Evolutionary conservation across 2,113 vertebrate species (phyloP), one percentile per base, ranked within the genome.

Genomic region (Cyprinus carpio): DNA sequence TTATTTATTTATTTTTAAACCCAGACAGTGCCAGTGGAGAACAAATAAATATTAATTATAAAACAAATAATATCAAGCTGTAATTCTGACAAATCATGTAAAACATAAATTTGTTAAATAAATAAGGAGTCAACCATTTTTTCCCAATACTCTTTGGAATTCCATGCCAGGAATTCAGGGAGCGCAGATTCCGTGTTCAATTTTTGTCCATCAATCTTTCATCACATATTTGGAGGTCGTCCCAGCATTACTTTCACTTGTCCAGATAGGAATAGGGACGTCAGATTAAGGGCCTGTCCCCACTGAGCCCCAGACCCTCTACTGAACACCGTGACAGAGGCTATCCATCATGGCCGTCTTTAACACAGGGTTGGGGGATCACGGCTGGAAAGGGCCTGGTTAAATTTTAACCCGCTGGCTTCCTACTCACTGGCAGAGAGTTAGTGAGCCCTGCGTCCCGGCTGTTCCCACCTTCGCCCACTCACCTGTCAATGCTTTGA

Each of bases 341-440:
- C 92, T 88, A 95, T 95, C 93, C 94, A 95, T 95, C 95, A 95
- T 85, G 87, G 87, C 91, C 93, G 91, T 94, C 93, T 91, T 87
- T 91, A 93, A 93, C 95, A 95, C 93, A 94, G 89, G 85, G 87
- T 86, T 92, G 93, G 96, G 95, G 92, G 90, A 89, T 92, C 84
- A 87, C 90, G 89, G 91, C 91, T 89, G 91, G 91, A 87, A 87
- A 92, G 92, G 93, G 90, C 90, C 94, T 96, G 94, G 97, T 99
- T 98, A 99, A 99, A 97, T 91, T 97, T 98, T 97, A 97, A 98
- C 97, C 95, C 96, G 94, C 90, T 92, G 91, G 88, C 93, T 92
- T 93, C 93, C 93, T 92, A 93, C 93, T 91, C 92, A 90, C 89
- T 91, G 87, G 88, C 87, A 85, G 86, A 88, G 90, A 79, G 82